Percentiles rank a stretch among this genome's conserved stretches.
These are phyloP conservation scores for Macaria liturata DNA, from an alignment of 2,888 invertebrate genomes.

Conservation along the genomic window DNA sequence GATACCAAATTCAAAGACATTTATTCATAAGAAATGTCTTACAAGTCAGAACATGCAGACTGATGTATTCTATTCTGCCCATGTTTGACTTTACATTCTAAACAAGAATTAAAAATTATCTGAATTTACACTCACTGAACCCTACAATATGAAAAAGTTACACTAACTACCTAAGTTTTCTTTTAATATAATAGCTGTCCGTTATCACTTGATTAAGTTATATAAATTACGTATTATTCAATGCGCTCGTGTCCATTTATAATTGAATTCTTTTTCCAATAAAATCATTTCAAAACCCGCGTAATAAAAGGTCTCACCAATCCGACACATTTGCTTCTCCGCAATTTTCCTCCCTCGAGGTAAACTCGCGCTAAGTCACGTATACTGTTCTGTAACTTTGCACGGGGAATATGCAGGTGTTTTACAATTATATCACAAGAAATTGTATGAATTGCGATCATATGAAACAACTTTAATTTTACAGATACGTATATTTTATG, in stretches of 20 bases:
- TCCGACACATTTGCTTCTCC: background rate
- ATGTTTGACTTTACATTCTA: background rate
- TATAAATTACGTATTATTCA: too few relatives aligned
- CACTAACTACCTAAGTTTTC: background rate
- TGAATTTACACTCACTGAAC: background rate
- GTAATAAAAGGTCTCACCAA: background rate
- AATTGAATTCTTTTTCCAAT: too few relatives aligned
- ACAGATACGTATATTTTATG: too few relatives aligned
- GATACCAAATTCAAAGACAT: too few relatives aligned
- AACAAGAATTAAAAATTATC: background rate
- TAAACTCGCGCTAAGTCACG: background rate
- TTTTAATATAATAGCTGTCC: too few relatives aligned
- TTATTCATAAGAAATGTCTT: too few relatives aligned
- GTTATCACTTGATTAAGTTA: too few relatives aligned
- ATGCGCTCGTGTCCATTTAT: too few relatives aligned
- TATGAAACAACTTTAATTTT: too few relatives aligned
- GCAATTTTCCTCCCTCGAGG: background rate
- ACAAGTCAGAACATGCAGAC: background rate
- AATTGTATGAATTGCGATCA: too few relatives aligned
- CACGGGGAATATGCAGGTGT: background rate
- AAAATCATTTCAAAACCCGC: background rate
- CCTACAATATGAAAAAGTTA: conserved; percentile 10
- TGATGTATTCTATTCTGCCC: background rate
- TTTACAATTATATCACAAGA: too few relatives aligned
- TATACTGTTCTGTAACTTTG: background rate